These are phyloP conservation scores for Epinotia bilunana DNA, from an alignment of 2,888 invertebrate species.

Conservation along the genomic window DNA sequence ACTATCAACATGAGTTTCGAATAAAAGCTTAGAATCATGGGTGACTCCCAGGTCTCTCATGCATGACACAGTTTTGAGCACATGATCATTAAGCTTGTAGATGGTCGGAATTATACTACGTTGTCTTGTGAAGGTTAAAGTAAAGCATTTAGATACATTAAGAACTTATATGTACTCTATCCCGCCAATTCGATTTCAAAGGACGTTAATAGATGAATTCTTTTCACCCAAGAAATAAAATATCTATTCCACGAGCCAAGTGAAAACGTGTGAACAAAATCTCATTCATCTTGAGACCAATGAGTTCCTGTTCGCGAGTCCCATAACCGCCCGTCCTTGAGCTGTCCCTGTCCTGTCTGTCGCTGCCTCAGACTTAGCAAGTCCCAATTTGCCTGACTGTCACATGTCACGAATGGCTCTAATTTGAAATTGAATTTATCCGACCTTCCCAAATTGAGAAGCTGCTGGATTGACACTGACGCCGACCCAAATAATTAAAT, in stretches of 20 bases:
- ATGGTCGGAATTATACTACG: too few species aligned
- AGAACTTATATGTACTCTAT: too few species aligned
- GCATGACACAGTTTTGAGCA: too few species aligned
- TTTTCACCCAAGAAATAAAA: constrained; percentile 2
- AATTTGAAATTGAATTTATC: constrained; percentile 55
- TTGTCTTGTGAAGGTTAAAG: too few species aligned
- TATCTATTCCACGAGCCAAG: neutral
- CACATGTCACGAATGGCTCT: constrained; percentile 56
- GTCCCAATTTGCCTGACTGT: constrained; percentile 57
- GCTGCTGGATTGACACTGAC: constrained; percentile 16
- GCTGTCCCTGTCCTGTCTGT: constrained; percentile 41
- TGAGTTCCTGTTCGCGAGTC: constrained; percentile 55
- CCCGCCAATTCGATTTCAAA: neutral
- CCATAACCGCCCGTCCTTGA: constrained; percentile 50
- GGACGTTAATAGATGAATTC: neutral
- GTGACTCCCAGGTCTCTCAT: too few species aligned
- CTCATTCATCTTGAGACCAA: constrained; percentile 53
- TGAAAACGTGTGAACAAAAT: constrained; percentile 28
- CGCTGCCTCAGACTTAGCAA: constrained; percentile 49
- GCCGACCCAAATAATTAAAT: constrained; percentile 13
- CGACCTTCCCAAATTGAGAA: constrained; percentile 21
- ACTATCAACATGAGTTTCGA: too few species aligned
- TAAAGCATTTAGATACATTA: too few species aligned
- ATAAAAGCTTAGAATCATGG: too few species aligned
- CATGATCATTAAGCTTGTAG: too few species aligned